These are phyloP conservation scores for Chaetura pelagica DNA, from an alignment of 2,113 vertebrate genomes.

Conservation along the genomic window DNA sequence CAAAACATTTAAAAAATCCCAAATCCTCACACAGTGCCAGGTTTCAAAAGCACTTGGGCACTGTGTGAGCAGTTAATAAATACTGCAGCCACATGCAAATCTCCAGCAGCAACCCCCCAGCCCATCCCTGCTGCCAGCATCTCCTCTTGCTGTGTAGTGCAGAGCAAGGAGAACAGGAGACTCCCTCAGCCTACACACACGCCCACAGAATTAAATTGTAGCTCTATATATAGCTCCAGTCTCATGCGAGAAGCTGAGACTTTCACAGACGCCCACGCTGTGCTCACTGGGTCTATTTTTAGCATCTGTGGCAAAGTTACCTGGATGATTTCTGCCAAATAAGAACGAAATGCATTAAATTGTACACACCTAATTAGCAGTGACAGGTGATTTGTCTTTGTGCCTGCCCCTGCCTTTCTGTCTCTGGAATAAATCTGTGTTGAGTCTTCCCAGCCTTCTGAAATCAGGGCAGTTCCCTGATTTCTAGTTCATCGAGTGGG, in stretches of 20 bases:
- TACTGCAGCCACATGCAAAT: background rate
- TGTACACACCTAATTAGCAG: background rate
- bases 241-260: background rate
- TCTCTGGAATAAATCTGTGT: conserved; percentile 18
- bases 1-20: background rate
- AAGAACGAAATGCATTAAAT: background rate
- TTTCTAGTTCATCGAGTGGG: background rate
- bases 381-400: background rate
- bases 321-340: conserved; percentile 20
- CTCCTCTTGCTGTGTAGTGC: background rate
- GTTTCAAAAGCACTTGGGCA: background rate
- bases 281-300: conserved; percentile 19
- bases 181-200: background rate
- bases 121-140: background rate
- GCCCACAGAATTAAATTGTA: background rate
- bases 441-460: background rate
- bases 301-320: conserved; percentile 20
- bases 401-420: background rate
- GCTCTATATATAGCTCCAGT: conserved; percentile 18
- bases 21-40: background rate
- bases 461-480: background rate
- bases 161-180: background rate
- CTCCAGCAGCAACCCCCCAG: background rate
- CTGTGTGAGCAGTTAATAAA: background rate
- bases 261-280: background rate